These are phyloP conservation scores for Dioctria rufipes DNA, from an alignment of 2,888 invertebrate species.

Conservation along the genomic window DNA sequence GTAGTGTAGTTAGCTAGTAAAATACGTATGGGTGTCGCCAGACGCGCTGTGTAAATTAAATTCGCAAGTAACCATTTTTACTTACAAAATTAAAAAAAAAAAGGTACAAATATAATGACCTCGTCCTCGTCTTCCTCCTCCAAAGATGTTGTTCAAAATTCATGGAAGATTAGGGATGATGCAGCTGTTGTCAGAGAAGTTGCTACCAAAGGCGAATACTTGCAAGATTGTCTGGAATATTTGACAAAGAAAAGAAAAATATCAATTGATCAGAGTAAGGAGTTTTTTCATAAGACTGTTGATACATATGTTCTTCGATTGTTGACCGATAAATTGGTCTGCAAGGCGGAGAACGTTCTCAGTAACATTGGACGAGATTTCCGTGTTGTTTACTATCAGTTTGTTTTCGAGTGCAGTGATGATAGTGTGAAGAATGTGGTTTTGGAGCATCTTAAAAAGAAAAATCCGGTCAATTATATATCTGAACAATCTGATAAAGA, in stretches of 20 bases:
- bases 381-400: slow-evolving; percentile 68
- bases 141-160: slow-evolving; percentile 66
- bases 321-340: slow-evolving; percentile 67
- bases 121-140: no score
- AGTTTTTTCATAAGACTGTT: slow-evolving; percentile 68
- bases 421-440: slow-evolving; percentile 78
- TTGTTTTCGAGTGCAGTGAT: slow-evolving; percentile 76
- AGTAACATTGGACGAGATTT: slow-evolving; percentile 67
- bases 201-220: slow-evolving; percentile 70
- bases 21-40: neutral
- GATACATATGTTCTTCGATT: slow-evolving; percentile 68
- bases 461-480: slow-evolving; percentile 67
- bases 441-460: slow-evolving; percentile 76
- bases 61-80: neutral
- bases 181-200: slow-evolving; percentile 62
- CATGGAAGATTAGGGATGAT: slow-evolving; percentile 68
- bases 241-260: slow-evolving; percentile 64
- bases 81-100: no score
- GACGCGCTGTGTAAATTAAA: slow-evolving; percentile 8
- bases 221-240: slow-evolving; percentile 68
- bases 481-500: slow-evolving; percentile 64
- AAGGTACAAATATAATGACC: no score
- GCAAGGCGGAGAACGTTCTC: slow-evolving; percentile 67
- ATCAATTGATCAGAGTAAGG: slow-evolving; percentile 62
- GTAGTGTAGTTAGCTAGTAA: neutral